A percentile compares a stretch with the other conserved stretches of the same genome.
Conservation (phyloP, 2,888 invertebrate species). For the Brachyptera putata region DNA sequence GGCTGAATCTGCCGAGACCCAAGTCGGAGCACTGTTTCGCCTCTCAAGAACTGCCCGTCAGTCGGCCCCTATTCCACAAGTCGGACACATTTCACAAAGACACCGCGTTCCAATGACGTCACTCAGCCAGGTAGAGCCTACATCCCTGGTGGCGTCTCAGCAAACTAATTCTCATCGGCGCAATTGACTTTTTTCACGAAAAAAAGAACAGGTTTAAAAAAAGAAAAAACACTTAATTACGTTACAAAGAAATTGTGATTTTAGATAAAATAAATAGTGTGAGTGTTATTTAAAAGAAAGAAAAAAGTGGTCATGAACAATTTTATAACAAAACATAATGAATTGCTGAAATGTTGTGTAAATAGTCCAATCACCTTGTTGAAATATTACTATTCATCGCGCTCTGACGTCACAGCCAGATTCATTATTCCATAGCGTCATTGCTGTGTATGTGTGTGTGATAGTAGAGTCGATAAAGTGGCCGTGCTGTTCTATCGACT, state of each 20-base stretch:
- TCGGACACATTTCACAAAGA: slow-evolving; percentile 70
- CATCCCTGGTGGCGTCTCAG: not conserved
- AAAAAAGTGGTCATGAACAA: slow-evolving; percentile 9
- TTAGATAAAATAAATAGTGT: slow-evolving; percentile 1
- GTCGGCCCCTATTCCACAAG: slow-evolving; percentile 62
- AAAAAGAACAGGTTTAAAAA: too few relatives aligned
- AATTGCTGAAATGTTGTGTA: slow-evolving; percentile 11
- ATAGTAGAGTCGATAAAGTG: too few relatives aligned
- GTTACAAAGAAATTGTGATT: slow-evolving; percentile 14
- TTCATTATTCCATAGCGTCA: slow-evolving; percentile 3
- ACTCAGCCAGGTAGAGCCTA: slow-evolving; percentile 3
- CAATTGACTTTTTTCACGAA: not conserved
- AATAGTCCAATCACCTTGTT: slow-evolving; percentile 11
- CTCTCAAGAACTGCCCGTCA: slow-evolving; percentile 49
- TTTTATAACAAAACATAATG: slow-evolving; percentile 2
- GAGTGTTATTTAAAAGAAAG: slow-evolving; percentile 10
- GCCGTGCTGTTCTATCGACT: too few relatives aligned
- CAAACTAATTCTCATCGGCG: not conserved
- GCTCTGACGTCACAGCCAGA: not conserved
- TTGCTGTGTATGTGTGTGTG: not conserved
- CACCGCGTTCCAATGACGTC: slow-evolving; percentile 60
- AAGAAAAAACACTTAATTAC: too few relatives aligned
- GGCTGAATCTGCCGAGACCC: slow-evolving; percentile 62
- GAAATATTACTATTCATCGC: slow-evolving; percentile 8
- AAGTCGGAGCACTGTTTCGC: slow-evolving; percentile 80